Evolutionary conservation across 2,888 invertebrate species (phyloP).

Genomic region (Drosophila prolongata): DNA sequence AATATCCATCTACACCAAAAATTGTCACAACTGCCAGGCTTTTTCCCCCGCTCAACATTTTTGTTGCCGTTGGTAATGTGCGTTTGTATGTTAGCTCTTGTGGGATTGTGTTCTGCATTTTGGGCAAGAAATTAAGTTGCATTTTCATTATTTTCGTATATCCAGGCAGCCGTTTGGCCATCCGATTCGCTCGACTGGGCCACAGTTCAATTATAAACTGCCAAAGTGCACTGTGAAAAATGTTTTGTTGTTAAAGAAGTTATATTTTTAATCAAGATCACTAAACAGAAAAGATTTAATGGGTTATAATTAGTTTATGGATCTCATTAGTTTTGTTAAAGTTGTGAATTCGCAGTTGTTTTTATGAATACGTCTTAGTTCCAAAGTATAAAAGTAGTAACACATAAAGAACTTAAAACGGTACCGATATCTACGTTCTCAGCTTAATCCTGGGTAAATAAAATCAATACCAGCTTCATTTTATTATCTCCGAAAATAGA

Average conservation of each 20-base stretch:
- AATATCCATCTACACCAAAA: conserved; percentile 43
- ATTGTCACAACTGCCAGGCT: conserved; percentile 59
- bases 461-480: too few relatives aligned
- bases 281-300: background rate
- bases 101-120: conserved; percentile 50
- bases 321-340: too few relatives aligned
- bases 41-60: conserved; percentile 2
- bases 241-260: background rate
- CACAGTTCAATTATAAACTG: conserved; percentile 76
- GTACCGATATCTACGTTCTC: too few relatives aligned
- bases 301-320: too few relatives aligned
- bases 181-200: conserved; percentile 68
- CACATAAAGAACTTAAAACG: too few relatives aligned
- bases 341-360: too few relatives aligned
- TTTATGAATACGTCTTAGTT: too few relatives aligned
- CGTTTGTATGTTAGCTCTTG: conserved; percentile 11
- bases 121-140: conserved; percentile 66
- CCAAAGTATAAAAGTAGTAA: too few relatives aligned
- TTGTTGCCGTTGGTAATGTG: conserved; percentile 21
- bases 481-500: too few relatives aligned
- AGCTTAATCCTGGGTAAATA: too few relatives aligned
- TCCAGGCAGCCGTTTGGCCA: conserved; percentile 41
- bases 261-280: too few relatives aligned
- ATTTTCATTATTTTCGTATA: conserved; percentile 66
- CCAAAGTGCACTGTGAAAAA: conserved; percentile 14